phyloP scores from a whole-genome alignment of 2,888 invertebrate genomes.

The Terebella lapidaria region DNA sequence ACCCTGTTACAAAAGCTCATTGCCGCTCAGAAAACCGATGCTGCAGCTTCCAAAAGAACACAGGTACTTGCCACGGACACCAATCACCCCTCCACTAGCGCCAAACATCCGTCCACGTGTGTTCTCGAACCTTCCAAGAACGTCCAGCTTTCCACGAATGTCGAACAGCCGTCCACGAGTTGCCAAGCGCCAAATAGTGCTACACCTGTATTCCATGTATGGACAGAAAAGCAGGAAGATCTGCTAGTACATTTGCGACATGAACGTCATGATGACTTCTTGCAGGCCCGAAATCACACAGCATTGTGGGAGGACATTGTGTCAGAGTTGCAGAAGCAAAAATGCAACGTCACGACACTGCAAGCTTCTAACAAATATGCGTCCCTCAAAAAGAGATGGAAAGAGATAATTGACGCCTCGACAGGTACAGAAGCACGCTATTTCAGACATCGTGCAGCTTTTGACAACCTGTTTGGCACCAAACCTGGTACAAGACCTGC shows the following conservation, averaged over 20 bases:
- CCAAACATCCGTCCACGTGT: too few relatives aligned
- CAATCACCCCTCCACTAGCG: too few relatives aligned
- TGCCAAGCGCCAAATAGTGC: neutral
- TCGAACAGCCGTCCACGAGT: too few relatives aligned
- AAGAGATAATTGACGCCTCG: neutral
- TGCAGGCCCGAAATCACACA: neutral
- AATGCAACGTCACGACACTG: neutral
- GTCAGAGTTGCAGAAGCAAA: neutral
- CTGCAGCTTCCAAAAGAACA: too few relatives aligned
- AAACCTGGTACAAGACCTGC: neutral
- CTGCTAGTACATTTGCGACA: neutral
- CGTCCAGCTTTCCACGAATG: too few relatives aligned
- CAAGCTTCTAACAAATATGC: neutral
- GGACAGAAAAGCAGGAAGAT: neutral
- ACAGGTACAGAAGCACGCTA: neutral
- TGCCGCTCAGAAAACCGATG: too few relatives aligned
- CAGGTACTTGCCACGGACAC: too few relatives aligned
- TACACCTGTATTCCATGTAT: neutral
- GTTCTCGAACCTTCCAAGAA: too few relatives aligned
- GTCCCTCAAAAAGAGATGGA: neutral
- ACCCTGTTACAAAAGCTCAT: too few relatives aligned
- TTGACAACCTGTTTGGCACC: neutral
- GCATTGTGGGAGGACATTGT: neutral
- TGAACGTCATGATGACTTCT: neutral
- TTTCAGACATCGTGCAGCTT: neutral